Evolutionary conservation across 2,113 vertebrate species (phyloP), one percentile per base, ranked within the genome.

Genomic region (Laticauda colubrina): DNA sequence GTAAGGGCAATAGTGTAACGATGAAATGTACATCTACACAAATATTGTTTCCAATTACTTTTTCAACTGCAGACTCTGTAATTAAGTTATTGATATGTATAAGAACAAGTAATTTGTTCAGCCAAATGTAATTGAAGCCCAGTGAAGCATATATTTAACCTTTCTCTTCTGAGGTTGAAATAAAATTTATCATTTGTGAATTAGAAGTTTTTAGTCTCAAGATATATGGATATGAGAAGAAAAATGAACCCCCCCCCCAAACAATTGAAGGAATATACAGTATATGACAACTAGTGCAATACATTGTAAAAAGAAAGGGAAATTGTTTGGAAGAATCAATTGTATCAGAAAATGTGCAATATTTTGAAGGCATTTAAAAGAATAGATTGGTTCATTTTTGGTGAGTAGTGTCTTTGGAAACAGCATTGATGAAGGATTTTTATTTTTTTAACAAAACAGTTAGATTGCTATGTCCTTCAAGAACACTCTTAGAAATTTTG

Each of bases 51-150:
- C 45, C 53, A 92, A 89, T 93, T 85, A 85, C 20, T 39, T 56
- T 85, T 89, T 85, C 57, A 51, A 86, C 21, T 53, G 69, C 43
- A 54, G 55, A 39, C 29, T 53, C 75, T 61, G 29, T 61, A 93
- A 93, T 86, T 21, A 90, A 85, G 88, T 85, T 89, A 89, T 85
- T 61, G 92, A 89, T 93, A 59, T 93, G 39, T 59, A 51, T 61
- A 89, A 85, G 39, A 75, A 59, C 88, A 85, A 81, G 55, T n/a
- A 53, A 55, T 55, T 53, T 89, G 48, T 93, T 93, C 88, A 86
- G 43, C 54, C 45, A 90, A 51, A 85, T 48, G 45, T 89, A 89
- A 92, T 89, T 92, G 55, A 55, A 53, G 43, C n/a, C 39, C 43
- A 93, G 88, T 51, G 55, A 85, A 53, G 54, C 55, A 85, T 85